These are phyloP conservation scores for Dicyrtomina minuta DNA, from an alignment of 2,888 invertebrate genomes.

Conservation along the genomic window DNA sequence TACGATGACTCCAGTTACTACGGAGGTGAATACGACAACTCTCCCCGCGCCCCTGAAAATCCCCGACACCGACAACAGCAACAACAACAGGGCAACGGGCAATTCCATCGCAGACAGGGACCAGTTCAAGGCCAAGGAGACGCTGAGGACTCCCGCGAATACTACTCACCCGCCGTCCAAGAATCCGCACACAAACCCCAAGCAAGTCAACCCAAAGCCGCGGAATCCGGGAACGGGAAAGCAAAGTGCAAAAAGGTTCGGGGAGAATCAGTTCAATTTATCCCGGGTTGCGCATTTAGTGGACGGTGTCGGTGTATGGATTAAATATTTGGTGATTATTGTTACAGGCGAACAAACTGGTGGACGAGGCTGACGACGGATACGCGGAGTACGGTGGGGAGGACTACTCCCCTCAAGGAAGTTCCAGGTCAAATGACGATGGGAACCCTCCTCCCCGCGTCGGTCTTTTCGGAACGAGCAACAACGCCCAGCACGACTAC, in stretches of 20 bases:
- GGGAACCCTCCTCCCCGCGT: too few species aligned
- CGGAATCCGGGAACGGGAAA: conserved; percentile 44
- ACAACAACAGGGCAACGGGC: conserved; percentile 1
- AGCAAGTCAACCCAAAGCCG: conserved; percentile 41
- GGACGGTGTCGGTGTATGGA: neutral
- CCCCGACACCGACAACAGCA: conserved; percentile 1
- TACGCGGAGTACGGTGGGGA: conserved; percentile 42
- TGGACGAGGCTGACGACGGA: neutral
- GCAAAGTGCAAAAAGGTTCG: conserved; percentile 53
- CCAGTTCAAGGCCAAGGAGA: conserved; percentile 30
- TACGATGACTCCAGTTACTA: conserved; percentile 43
- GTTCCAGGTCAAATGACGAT: too few species aligned
- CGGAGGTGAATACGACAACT: conserved; percentile 31
- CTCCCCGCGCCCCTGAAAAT: conserved; percentile 19
- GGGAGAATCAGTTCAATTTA: neutral
- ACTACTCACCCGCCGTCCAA: conserved; percentile 40
- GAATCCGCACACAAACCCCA: conserved; percentile 48
- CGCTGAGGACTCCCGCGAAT: too few species aligned
- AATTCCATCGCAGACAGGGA: neutral
- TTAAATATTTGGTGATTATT: too few species aligned
- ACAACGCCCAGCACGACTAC: neutral
- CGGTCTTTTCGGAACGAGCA: too few species aligned
- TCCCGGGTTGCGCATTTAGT: neutral
- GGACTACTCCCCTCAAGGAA: conserved; percentile 60
- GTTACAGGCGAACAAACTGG: too few species aligned